Percentiles rank a stretch among this genome's conserved stretches.
Conservation (phyloP, 2,888 invertebrate genomes). For the Mayetiola destructor region DNA sequence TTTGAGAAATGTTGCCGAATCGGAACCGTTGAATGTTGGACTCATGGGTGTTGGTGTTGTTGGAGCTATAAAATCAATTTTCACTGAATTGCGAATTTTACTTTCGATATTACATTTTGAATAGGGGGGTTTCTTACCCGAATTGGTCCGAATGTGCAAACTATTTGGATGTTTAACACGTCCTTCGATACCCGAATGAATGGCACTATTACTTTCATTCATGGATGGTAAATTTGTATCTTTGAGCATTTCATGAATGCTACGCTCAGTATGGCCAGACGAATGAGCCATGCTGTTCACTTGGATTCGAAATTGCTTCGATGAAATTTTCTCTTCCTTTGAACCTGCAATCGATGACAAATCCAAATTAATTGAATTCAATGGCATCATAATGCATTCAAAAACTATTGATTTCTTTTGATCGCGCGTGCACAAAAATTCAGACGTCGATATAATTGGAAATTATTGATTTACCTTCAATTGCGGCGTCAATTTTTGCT, state of each 20-base stretch:
- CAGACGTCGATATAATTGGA: too few species aligned
- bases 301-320: too few species aligned
- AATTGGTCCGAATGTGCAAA: constrained; percentile 56
- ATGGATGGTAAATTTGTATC: constrained; percentile 67
- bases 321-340: too few species aligned
- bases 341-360: too few species aligned
- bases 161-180: constrained; percentile 48
- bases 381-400: too few species aligned
- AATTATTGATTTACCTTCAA: too few species aligned
- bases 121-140: constrained; percentile 40
- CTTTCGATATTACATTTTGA: not conserved
- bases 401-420: too few species aligned
- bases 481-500: too few species aligned
- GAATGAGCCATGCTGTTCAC: constrained; percentile 11
- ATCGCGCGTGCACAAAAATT: too few species aligned
- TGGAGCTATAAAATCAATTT: constrained; percentile 27
- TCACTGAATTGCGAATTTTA: not conserved
- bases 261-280: constrained; percentile 38
- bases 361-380: too few species aligned
- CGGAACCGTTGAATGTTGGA: constrained; percentile 39
- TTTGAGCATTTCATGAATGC: constrained; percentile 75
- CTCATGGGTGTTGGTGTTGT: constrained; percentile 35
- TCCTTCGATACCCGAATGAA: constrained; percentile 59
- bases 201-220: constrained; percentile 58
- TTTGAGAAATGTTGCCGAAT: constrained; percentile 47